Evolutionary conservation across 1,140 invertebrate species (phyloP).

Genomic region (Tigriopus japonicus): DNA sequence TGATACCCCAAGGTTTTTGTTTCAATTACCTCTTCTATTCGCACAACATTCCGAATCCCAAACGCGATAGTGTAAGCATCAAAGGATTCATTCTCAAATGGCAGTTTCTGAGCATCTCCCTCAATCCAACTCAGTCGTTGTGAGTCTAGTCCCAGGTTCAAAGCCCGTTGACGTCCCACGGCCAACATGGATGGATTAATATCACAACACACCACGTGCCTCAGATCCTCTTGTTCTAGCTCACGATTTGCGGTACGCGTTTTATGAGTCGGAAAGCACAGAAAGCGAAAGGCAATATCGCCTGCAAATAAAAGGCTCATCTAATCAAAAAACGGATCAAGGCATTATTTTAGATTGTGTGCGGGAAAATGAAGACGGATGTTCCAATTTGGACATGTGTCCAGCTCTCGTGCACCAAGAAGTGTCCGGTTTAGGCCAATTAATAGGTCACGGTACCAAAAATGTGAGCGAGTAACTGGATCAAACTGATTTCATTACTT

Average conservation of each 20-base stretch:
- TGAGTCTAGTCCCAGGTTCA: conserved; percentile 30
- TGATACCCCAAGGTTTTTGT: too few relatives aligned
- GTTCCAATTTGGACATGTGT: conserved; percentile 1
- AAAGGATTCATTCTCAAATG: conserved; percentile 55
- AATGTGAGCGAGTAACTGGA: too few relatives aligned
- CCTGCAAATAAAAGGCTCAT: too few relatives aligned
- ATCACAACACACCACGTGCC: conserved; percentile 63
- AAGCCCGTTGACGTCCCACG: conserved; percentile 58
- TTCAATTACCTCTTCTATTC: too few relatives aligned
- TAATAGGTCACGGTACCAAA: too few relatives aligned
- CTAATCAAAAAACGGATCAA: conserved; percentile 14
- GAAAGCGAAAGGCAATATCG: too few relatives aligned
- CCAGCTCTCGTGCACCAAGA: neutral
- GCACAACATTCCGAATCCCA: conserved; percentile 88
- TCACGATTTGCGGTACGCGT: too few relatives aligned
- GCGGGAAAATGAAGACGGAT: too few relatives aligned
- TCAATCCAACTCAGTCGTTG: conserved; percentile 58
- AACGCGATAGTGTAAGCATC: conserved; percentile 95
- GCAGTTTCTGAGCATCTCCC: conserved; percentile 74
- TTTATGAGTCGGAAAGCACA: too few relatives aligned
- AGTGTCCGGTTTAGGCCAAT: too few relatives aligned
- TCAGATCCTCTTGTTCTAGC: conserved; percentile 36
- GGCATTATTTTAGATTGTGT: neutral
- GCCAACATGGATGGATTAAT: conserved; percentile 90
- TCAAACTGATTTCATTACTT: too few relatives aligned